Evolutionary conservation across 1,140 invertebrate species (phyloP), one percentile per base, ranked within the genome.

Genomic region (Condylostylus longicornis): DNA sequence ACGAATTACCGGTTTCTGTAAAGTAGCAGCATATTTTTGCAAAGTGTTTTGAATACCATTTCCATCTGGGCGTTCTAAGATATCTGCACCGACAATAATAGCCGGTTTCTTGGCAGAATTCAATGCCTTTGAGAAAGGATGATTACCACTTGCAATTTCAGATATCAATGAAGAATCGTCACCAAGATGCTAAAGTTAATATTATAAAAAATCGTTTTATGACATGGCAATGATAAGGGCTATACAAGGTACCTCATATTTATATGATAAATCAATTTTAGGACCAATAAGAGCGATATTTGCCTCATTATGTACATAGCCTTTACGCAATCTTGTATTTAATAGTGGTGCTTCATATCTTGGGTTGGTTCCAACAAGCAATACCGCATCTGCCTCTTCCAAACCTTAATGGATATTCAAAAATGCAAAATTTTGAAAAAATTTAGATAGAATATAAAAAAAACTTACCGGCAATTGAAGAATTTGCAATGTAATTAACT

Each of bases 271-370:
- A 65, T 98, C 87, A 18, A 98, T 73, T 54, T 90, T 73, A 2
- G 85, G 79, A 25, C 96, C 95, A 53, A 99, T 74, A 8, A 90
- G 55, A 2, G 78, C 89, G 19, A 90, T 70, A 48, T 87, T 69
- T 40, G 77, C 68, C 57, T 91, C 85, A 55, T 82, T 84, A 52
- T 90, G 82, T 7, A 88, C 65, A 64, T 80, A 96, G 33, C 79
- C 76, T 67, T 98, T 98, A 21, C 95, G 77, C 41, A 98, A 77
- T 46, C 95, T 74, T 1, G 94, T 82, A 67, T 99, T 99, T 12
- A 98, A 68, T 6, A 98, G 62, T 6, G 96, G 91, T n/a, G 96
- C 94, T 68, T 99, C 95, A 58, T 86, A 94, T 38, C 96, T 73
- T 1, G 93, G 88, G 71, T 99, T 99, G 4, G 90, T 94, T 42